Evolutionary conservation across 2,113 vertebrate species (phyloP).

Genomic region (Sorex fumeus): DNA sequence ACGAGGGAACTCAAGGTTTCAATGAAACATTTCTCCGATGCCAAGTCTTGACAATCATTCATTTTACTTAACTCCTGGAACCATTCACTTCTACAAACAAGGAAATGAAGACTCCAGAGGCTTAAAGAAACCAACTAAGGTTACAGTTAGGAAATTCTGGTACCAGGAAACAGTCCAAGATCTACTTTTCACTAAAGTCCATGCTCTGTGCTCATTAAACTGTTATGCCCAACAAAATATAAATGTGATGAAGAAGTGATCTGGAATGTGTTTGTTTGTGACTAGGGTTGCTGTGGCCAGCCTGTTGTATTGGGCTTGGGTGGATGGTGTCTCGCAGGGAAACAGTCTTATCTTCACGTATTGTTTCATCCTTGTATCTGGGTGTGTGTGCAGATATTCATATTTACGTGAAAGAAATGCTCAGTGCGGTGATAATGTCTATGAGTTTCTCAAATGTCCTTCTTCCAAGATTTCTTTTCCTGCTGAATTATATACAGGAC

Average conservation of each 20-base stretch:
- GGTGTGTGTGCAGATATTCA: neutral
- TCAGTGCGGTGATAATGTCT: neutral
- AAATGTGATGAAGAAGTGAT: neutral
- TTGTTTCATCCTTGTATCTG: neutral
- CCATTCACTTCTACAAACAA: neutral
- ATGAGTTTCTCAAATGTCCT: neutral
- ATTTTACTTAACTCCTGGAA: conserved; percentile 39
- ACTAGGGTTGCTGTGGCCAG: neutral
- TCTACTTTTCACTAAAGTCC: neutral
- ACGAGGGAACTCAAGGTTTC: neutral
- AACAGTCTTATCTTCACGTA: neutral
- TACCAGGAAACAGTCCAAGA: neutral
- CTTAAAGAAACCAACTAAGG: neutral
- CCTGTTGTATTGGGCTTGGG: neutral
- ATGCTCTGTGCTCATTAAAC: neutral
- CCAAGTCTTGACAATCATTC: neutral
- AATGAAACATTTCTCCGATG: neutral
- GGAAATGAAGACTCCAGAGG: neutral
- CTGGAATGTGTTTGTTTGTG: neutral
- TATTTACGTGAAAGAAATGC: neutral
- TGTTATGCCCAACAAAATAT: neutral
- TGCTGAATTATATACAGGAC: neutral
- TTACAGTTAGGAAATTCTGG: neutral
- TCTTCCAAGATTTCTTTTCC: neutral
- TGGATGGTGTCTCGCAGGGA: neutral